Evolutionary conservation across 2,113 vertebrate genomes (phyloP).

Genomic region (Hystrix cristata): DNA sequence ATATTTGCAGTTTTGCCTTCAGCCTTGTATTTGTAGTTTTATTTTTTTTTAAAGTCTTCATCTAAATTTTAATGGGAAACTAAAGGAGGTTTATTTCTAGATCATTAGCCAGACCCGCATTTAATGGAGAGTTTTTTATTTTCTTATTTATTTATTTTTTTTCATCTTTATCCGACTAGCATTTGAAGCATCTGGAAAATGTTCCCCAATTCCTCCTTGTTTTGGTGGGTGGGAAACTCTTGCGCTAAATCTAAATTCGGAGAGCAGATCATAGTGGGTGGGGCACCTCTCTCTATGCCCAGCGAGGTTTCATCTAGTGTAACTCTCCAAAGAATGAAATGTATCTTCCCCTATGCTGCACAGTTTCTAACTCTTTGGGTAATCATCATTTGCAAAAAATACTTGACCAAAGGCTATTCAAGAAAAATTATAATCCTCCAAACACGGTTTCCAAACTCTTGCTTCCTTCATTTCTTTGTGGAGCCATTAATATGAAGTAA

Average conservation of each 20-base stretch:
- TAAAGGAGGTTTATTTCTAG: not conserved
- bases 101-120: not conserved
- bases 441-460: not conserved
- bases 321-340: not conserved
- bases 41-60: not conserved
- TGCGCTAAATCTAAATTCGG: not conserved
- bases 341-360: not conserved
- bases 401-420: not conserved
- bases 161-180: not conserved
- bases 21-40: not conserved
- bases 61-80: not conserved
- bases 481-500: not conserved
- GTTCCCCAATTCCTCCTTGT: not conserved
- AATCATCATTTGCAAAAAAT: not conserved
- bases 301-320: not conserved
- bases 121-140: not conserved
- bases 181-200: not conserved
- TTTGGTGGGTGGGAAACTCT: not conserved
- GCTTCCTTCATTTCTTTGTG: not conserved
- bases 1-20: not conserved
- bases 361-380: not conserved
- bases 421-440: not conserved
- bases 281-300: accelerated
- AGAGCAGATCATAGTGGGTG: not conserved
- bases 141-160: not conserved